Evolutionary conservation across 2,113 vertebrate genomes (phyloP), one percentile per base, ranked within the genome.

Genomic region (Coturnix japonica): DNA sequence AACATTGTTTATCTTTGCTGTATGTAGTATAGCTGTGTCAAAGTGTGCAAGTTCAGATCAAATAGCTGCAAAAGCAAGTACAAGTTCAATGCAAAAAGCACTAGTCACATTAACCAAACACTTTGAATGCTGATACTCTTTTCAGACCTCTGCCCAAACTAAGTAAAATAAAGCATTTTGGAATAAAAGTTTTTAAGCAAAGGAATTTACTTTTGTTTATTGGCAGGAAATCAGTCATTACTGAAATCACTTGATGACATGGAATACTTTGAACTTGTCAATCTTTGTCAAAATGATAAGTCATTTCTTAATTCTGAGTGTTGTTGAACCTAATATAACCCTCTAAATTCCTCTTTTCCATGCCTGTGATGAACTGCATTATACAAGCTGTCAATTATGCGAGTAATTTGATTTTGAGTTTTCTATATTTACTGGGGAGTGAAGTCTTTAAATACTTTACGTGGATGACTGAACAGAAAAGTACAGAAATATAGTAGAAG

Each of bases 401-500:
- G 63, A 69, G 26, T 81, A 91, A 80, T 53, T 89, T 18, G 30
- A 23, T n/a, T 9, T 91, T 77, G 76, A 60, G 37, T 66, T 89
- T 57, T 12, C 31, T 41, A 7, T 77, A 11, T 39, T 63, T 91
- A 47, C 6, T 84, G 64, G 78, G 23, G 30, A 85, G 7, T 4
- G 21, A 76, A 77, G 89, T 80, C 30, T 87, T 67, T 80, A 72
- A 82, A 60, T 89, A 66, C 20, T 85, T 82, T 44, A 35, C 87
- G 43, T 73, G 87, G 87, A 71, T 56, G 89, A 28, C 28, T 76
- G 66, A 66, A 84, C 26, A 81, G 30, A 56, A 31, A 19, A 11
- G 10, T 56, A 56, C 53, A 53, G 76, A 87, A 82, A 2, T 77
- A 10, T 81, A 21, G 7, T 57, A 31, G 53, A 89, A 60, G 11